Evolutionary conservation across 2,888 invertebrate species (phyloP).

Genomic region (Hemithea aestivaria): DNA sequence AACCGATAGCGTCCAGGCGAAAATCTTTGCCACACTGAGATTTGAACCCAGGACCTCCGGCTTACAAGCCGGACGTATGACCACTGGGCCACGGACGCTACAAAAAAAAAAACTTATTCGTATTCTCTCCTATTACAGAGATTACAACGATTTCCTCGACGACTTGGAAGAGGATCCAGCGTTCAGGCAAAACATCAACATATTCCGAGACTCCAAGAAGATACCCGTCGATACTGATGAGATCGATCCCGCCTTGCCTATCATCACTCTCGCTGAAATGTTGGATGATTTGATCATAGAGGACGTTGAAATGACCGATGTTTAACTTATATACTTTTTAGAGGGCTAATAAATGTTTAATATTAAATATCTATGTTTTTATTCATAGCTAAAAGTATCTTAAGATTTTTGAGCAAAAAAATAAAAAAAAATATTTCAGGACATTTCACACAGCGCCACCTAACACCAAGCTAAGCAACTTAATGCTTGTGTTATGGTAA

Average conservation of each 20-base stretch:
- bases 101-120: too few species aligned
- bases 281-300: slow-evolving; percentile 91
- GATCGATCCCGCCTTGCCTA: slow-evolving; percentile 83
- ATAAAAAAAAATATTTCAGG: too few species aligned
- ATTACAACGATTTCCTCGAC: slow-evolving; percentile 97
- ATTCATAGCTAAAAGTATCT: too few species aligned
- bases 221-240: slow-evolving; percentile 77
- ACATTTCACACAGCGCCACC: too few species aligned
- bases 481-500: too few species aligned
- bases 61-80: too few species aligned
- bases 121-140: slow-evolving; percentile 80
- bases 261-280: slow-evolving; percentile 94
- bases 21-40: too few species aligned
- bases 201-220: slow-evolving; percentile 84
- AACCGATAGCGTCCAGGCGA: too few species aligned
- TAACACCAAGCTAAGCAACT: too few species aligned
- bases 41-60: too few species aligned
- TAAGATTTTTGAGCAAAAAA: too few species aligned
- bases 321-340: slow-evolving; percentile 26
- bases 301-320: slow-evolving; percentile 87
- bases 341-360: neutral
- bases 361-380: neutral
- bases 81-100: too few species aligned
- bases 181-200: slow-evolving; percentile 94
- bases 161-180: slow-evolving; percentile 97